A percentile compares a stretch with the other conserved stretches of the same genome.
Conservation (phyloP, 2,888 invertebrate genomes). For the Conus canariensis region DNA sequence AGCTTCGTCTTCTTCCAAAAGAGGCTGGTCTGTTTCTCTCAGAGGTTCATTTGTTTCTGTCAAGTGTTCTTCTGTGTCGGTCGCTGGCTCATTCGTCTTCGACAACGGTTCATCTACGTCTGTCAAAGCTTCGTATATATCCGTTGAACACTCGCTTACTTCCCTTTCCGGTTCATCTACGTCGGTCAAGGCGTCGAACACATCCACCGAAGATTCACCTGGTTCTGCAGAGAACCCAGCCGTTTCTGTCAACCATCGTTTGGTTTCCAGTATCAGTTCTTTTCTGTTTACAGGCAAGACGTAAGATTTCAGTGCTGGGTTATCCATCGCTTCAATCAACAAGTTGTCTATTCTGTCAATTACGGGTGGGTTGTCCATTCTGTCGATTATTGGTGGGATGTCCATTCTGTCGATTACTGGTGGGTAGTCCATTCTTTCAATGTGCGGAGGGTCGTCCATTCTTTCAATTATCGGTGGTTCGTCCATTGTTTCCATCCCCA, state of each 20-base stretch:
- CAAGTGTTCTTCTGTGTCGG: neutral
- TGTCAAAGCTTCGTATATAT: slow-evolving; percentile 1
- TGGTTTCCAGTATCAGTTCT: too few relatives aligned
- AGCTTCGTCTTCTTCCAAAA: neutral
- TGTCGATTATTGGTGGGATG: too few relatives aligned
- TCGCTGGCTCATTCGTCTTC: neutral
- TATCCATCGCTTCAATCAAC: too few relatives aligned
- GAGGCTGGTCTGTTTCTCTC: neutral
- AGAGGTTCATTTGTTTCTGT: neutral
- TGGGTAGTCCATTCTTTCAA: too few relatives aligned
- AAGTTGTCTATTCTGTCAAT: too few relatives aligned
- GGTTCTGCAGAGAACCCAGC: neutral
- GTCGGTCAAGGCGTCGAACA: neutral
- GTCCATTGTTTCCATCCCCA: neutral
- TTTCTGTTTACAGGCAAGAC: too few relatives aligned
- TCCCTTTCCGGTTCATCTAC: neutral
- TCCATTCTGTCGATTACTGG: too few relatives aligned
- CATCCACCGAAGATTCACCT: neutral
- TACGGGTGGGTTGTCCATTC: too few relatives aligned
- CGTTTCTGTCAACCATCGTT: neutral
- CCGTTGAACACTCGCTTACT: neutral
- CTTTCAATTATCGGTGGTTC: too few relatives aligned
- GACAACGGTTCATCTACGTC: neutral
- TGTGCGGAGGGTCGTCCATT: too few relatives aligned
- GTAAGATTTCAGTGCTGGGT: too few relatives aligned